A percentile compares a stretch with the other conserved stretches of the same genome.
These are phyloP conservation scores for Procambarus clarkii DNA, from an alignment of 1,140 invertebrate species.

Conservation along the genomic window DNA sequence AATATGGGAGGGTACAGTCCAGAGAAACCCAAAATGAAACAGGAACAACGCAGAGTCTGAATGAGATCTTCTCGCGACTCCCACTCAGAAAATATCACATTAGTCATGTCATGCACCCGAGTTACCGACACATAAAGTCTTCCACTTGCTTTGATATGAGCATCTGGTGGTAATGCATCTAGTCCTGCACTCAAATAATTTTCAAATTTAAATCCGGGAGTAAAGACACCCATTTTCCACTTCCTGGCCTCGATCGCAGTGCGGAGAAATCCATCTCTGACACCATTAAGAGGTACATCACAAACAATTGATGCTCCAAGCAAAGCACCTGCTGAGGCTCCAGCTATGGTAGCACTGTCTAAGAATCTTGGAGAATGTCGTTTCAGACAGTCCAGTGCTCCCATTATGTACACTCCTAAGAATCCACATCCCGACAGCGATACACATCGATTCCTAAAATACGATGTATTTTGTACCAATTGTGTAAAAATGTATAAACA, in stretches of 20 bases:
- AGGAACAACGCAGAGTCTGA: conserved; percentile 92
- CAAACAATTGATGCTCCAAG: conserved; percentile 50
- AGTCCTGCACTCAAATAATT: conserved; percentile 90
- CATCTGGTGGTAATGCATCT: conserved; percentile 89
- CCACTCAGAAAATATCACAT: conserved; percentile 95
- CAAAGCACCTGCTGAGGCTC: conserved; percentile 57
- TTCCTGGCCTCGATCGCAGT: conserved; percentile 91
- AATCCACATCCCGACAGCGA: conserved; percentile 63
- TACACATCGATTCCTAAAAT: conserved; percentile 48
- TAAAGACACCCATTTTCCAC: conserved; percentile 92
- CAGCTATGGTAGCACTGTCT: conserved; percentile 17
- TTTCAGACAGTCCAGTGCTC: conserved; percentile 48
- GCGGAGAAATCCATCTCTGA: conserved; percentile 82
- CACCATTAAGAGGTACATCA: conserved; percentile 35
- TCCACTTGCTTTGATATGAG: conserved; percentile 91
- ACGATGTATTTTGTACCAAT: conserved; percentile 20
- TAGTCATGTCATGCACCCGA: conserved; percentile 93
- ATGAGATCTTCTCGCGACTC: conserved; percentile 93
- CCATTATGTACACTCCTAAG: conserved; percentile 52
- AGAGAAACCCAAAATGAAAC: conserved; percentile 97
- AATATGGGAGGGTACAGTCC: conserved; percentile 93
- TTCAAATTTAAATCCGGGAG: conserved; percentile 95
- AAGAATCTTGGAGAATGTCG: conserved; percentile 23
- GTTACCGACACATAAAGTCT: conserved; percentile 95
- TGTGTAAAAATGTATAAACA: not conserved